phyloP scores from a whole-genome alignment of 2,113 vertebrate genomes.

The Nematolebias whitei region DNA sequence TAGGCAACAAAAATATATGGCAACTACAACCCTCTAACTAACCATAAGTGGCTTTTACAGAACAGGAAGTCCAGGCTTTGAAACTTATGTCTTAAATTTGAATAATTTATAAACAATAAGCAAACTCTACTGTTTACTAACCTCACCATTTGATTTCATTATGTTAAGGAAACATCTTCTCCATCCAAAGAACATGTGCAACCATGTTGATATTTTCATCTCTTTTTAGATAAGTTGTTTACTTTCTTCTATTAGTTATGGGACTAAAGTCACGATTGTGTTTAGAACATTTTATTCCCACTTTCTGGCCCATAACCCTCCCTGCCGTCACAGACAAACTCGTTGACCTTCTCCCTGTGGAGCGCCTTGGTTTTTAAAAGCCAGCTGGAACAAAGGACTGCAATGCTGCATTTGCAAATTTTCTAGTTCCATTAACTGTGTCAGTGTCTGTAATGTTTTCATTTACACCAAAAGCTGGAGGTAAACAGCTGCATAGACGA shows the following conservation, averaged over 20 bases:
- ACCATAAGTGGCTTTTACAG: too few relatives aligned
- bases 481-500: slow-evolving; percentile 71
- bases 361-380: slow-evolving; percentile 16
- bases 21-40: too few relatives aligned
- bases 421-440: slow-evolving; percentile 75
- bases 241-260: slow-evolving; percentile 20
- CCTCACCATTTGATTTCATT: too few relatives aligned
- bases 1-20: too few relatives aligned
- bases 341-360: slow-evolving; percentile 61
- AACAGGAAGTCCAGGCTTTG: too few relatives aligned
- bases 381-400: slow-evolving; percentile 38
- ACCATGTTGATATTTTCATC: neutral
- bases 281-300: slow-evolving; percentile 16
- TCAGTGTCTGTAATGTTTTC: slow-evolving; percentile 79
- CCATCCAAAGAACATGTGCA: neutral
- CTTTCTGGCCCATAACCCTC: slow-evolving; percentile 39
- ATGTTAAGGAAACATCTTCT: too few relatives aligned
- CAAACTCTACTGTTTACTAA: too few relatives aligned
- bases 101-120: too few relatives aligned
- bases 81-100: too few relatives aligned
- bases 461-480: slow-evolving; percentile 75
- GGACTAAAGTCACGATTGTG: slow-evolving; percentile 13
- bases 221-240: slow-evolving; percentile 12
- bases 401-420: slow-evolving; percentile 45
- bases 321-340: slow-evolving; percentile 68